Conservation (phyloP, 1,140 invertebrate genomes). For the Coboldia fuscipes region DNA sequence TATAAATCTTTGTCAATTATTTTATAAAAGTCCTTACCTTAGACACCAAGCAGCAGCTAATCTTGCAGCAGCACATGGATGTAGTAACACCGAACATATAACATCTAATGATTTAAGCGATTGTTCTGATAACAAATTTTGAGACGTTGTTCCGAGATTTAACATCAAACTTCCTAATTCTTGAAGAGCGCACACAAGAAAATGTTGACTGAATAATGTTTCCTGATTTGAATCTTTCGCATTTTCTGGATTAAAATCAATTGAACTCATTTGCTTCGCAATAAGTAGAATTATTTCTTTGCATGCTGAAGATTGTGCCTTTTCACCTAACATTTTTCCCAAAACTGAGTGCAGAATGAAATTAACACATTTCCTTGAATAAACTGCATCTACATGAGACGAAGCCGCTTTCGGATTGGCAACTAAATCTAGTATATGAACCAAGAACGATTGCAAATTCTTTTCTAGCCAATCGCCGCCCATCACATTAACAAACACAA, state of each 20-base stretch:
- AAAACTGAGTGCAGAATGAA: constrained; percentile 84
- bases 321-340: constrained; percentile 86
- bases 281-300: constrained; percentile 87
- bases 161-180: constrained; percentile 72
- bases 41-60: constrained; percentile 89
- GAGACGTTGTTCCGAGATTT: constrained; percentile 77
- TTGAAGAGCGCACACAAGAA: constrained; percentile 82
- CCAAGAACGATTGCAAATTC: constrained; percentile 65
- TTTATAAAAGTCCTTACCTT: constrained; percentile 6
- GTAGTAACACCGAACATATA: constrained; percentile 44
- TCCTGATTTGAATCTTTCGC: constrained; percentile 75
- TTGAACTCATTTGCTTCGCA: constrained; percentile 85
- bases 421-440: constrained; percentile 79
- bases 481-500: constrained; percentile 80
- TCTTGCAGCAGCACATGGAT: constrained; percentile 79
- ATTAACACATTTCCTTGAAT: constrained; percentile 90
- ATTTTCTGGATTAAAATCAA: constrained; percentile 77
- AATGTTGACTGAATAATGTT: constrained; percentile 81
- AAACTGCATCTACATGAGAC: constrained; percentile 92
- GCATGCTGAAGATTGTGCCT: constrained; percentile 84
- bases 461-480: constrained; percentile 86
- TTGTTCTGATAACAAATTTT: constrained; percentile 69
- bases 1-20: neutral
- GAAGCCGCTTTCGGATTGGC: constrained; percentile 83
- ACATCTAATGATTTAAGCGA: constrained; percentile 44